phyloP scores from a whole-genome alignment of 2,888 invertebrate genomes.

The Strigamia maritima region DNA sequence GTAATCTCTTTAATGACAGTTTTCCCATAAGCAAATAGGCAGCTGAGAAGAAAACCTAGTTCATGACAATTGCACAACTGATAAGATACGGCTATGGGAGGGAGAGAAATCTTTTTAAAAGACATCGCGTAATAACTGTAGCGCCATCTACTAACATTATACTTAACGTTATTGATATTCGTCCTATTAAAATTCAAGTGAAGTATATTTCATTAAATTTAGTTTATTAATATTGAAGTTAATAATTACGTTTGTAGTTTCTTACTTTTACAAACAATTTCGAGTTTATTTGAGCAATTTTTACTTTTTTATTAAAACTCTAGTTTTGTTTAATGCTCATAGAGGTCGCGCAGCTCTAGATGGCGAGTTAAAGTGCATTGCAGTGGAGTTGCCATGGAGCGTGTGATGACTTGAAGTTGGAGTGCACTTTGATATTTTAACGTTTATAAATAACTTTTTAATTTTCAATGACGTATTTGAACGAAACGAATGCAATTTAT shows the following conservation, averaged over 20 bases:
- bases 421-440: background rate
- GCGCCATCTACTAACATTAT: background rate
- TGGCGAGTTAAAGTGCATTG: background rate
- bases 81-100: background rate
- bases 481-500: no score
- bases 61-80: background rate
- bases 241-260: no score
- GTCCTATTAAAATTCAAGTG: no score
- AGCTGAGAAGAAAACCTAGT: background rate
- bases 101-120: background rate
- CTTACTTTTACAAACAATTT: no score
- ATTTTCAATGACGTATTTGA: background rate
- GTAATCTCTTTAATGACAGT: background rate
- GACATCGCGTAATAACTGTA: background rate
- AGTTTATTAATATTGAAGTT: no score
- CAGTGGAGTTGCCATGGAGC: background rate
- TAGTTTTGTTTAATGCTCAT: background rate
- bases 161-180: background rate
- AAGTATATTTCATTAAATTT: no score
- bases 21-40: background rate
- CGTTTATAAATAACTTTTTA: background rate
- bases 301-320: no score
- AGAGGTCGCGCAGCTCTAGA: background rate
- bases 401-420: no score
- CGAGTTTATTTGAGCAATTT: no score